Evolutionary conservation across 2,113 vertebrate species (phyloP), one percentile per base, ranked within the genome.

Genomic region (Eulacestoma nigropectus): DNA sequence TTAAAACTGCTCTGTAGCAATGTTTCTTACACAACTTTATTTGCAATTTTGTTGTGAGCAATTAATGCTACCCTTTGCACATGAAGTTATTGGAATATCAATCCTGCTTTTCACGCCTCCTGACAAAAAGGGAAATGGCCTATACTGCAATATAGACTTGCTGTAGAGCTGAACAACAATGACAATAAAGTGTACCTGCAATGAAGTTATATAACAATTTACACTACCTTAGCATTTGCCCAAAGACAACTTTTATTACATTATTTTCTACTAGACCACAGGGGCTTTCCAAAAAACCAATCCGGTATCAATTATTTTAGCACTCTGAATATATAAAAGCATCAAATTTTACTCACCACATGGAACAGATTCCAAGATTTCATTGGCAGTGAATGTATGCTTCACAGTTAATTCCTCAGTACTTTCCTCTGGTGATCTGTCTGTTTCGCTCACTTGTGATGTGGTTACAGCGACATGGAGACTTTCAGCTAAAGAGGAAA

Each of bases 401-500:
- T 65, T 76, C 37, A 56, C 37, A 62, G 64, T 77, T 44, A 95
- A 22, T 32, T 98, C 97, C 32, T 77, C 95, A 52, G 26, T 62
- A 9, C 32, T 80, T 53, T 96, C 96, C 77, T 96, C 95, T 8
- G 91, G 20, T 25, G 73, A 50, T 18, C 14, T 76, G 32, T 69
- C 75, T 7, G 35, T 35, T 18, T 97, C 84, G 0, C 78, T 96
- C 42, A 57, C 22, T 95, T 98, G 97, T 42, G 97, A 96, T 47
- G 95, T 94, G 16, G 12, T 97, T 93, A 98, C 90, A 42, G 98
- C 87, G 2, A 90, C 64, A 7, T 76, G 97, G 9, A 98, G 98
- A 81, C 84, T 98, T 96, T 98, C 98, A 26, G 97, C 98, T 98
- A 53, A 33, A 77, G 55, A 78, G 13, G 9, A 84, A 78, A 82